Conservation (phyloP, 2,113 vertebrate species). For the Turnix velox region DNA sequence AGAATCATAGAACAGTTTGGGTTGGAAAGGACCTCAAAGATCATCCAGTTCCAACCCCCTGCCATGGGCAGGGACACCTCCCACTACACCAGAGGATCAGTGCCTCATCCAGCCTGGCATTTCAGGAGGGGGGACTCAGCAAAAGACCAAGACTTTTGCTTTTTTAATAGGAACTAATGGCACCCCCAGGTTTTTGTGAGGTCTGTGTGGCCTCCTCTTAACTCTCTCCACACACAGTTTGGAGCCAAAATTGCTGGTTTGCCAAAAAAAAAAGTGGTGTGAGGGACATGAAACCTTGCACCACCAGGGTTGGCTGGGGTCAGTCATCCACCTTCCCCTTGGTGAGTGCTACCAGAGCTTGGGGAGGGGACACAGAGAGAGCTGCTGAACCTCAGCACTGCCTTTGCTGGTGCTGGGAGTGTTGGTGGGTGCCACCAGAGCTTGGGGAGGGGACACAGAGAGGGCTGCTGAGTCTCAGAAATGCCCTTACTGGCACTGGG, state of each 20-base stretch:
- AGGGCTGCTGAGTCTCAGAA: no score
- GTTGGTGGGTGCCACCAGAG: no score
- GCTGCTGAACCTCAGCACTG: constrained; percentile 36
- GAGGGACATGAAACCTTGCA: accelerated
- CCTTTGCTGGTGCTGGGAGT: constrained; percentile 26
- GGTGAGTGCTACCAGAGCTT: not conserved
- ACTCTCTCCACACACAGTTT: no score
- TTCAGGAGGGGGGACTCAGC: no score
- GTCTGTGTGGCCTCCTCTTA: not conserved
- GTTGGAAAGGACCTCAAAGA: no score
- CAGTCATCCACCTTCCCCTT: not conserved
- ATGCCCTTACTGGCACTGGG: no score
- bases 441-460: no score
- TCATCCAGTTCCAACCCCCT: no score
- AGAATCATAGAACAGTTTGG: no score
- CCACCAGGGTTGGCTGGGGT: not conserved
- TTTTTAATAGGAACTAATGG: constrained; percentile 8
- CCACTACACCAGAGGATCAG: no score
- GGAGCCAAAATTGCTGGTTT: not conserved
- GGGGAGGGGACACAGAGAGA: not conserved
- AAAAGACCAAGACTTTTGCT: not conserved
- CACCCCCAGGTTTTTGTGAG: not conserved
- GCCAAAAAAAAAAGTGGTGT: not conserved
- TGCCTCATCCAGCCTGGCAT: no score
- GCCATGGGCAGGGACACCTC: no score